Conservation (phyloP, 1,140 invertebrate species). For the Sesamia nonagrioides region DNA sequence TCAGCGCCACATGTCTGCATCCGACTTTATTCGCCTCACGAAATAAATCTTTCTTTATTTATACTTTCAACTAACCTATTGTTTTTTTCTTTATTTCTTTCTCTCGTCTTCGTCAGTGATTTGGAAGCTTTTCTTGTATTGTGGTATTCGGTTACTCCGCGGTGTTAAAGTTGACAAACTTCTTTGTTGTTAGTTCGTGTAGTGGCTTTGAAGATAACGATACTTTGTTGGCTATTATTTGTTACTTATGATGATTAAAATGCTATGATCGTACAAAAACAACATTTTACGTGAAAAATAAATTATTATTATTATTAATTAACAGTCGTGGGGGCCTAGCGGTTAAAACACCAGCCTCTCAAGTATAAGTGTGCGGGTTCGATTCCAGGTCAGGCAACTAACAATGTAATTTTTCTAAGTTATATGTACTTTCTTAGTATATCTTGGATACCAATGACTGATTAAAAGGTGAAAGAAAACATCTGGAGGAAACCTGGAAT, state of each 20-base stretch:
- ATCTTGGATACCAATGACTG: no score
- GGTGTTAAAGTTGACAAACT: constrained; percentile 25
- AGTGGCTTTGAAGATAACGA: not conserved
- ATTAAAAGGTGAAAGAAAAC: no score
- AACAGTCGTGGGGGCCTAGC: no score
- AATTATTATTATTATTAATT: no score
- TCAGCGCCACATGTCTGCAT: constrained; percentile 50
- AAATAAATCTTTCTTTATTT: constrained; percentile 65
- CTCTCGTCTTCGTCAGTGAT: constrained; percentile 9
- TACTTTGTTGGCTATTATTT: not conserved
- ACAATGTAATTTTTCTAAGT: no score
- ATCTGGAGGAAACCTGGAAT: no score
- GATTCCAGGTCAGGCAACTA: no score
- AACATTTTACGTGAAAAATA: no score
- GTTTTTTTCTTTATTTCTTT: constrained; percentile 47
- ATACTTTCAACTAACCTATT: constrained; percentile 61
- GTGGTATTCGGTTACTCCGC: not conserved
- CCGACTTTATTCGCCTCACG: constrained; percentile 57
- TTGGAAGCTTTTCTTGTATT: constrained; percentile 14
- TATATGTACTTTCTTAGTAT: no score
- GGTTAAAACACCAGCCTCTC: no score
- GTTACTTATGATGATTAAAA: not conserved
- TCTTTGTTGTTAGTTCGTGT: not conserved
- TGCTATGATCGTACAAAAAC: no score
- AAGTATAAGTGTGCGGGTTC: no score